A percentile compares a stretch with the other conserved stretches of the same genome.
Conservation (phyloP, 2,888 invertebrate genomes). For the Melieria omissa region DNA sequence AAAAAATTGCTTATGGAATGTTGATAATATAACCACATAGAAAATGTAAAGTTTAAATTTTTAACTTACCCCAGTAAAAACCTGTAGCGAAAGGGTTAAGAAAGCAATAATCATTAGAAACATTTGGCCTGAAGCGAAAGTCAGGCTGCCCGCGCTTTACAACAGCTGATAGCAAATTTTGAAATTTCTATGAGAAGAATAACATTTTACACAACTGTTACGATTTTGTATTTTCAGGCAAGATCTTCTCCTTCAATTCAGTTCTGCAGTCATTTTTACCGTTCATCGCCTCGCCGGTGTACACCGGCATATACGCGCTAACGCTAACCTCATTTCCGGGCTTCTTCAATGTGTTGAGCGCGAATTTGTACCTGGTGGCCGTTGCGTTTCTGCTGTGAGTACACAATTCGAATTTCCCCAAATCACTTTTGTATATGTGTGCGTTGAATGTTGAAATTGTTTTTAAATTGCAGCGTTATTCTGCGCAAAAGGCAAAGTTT, state of each 20-base stretch:
- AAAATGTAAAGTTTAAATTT: no score
- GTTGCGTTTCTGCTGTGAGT: slow-evolving; percentile 54
- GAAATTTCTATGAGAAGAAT: background rate
- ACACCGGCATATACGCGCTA: slow-evolving; percentile 72
- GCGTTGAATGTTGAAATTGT: background rate
- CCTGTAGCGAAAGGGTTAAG: no score
- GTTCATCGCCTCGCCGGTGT: slow-evolving; percentile 72
- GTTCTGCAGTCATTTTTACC: slow-evolving; percentile 73
- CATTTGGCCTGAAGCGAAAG: no score
- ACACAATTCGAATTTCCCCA: background rate
- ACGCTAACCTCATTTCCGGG: slow-evolving; percentile 72
- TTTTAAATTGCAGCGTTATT: slow-evolving; percentile 47
- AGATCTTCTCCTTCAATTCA: slow-evolving; percentile 75
- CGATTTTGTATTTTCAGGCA: slow-evolving; percentile 64
- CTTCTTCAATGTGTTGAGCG: slow-evolving; percentile 71
- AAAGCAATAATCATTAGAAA: no score
- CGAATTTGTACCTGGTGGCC: slow-evolving; percentile 53
- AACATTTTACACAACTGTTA: background rate
- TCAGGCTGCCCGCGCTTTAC: no score
- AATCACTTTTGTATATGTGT: background rate
- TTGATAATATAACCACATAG: no score
- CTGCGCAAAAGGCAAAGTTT: slow-evolving; percentile 47
- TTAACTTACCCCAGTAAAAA: no score
- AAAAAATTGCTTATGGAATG: no score
- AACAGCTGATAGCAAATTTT: no score